A percentile compares a stretch with the other conserved stretches of the same genome.
phyloP scores from a whole-genome alignment of 37 sponge, comb jelly and placozoan species.

The Hormiphora californensis region DNA sequence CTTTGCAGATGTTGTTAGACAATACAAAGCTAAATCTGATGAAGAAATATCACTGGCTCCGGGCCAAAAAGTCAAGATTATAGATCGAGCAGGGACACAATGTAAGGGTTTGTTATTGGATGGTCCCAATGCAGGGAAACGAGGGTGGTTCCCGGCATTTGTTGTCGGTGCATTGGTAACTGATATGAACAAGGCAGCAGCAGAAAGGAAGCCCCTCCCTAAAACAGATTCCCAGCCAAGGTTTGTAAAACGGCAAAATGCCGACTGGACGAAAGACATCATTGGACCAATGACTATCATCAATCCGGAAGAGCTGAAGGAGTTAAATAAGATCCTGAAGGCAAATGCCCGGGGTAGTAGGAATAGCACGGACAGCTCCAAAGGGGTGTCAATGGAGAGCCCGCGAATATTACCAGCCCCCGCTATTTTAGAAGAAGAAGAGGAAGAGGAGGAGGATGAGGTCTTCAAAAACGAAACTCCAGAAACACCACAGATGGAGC shows the following conservation, averaged over 20 bases:
- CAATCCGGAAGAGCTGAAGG: background rate
- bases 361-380: background rate
- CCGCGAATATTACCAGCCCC: background rate
- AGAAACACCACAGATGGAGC: background rate
- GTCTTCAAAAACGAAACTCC: background rate
- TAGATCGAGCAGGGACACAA: background rate
- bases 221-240: background rate
- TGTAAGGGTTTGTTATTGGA: background rate
- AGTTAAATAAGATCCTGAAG: background rate
- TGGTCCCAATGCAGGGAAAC: background rate
- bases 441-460: slow-evolving; percentile 24
- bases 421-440: background rate
- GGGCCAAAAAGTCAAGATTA: background rate
- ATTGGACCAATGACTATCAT: slow-evolving; percentile 19
- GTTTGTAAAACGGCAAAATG: slow-evolving; percentile 2
- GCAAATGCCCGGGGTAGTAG: background rate
- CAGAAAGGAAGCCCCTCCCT: background rate
- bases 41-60: slow-evolving; percentile 4
- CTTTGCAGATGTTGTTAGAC: background rate
- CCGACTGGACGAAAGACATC: slow-evolving; percentile 25
- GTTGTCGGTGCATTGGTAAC: background rate
- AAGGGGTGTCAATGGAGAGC: background rate
- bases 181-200: background rate
- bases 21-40: background rate
- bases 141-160: background rate